Base-by-base conservation (phyloP, 2,113 vertebrate genomes). In the Laticauda laticaudata region DNA sequence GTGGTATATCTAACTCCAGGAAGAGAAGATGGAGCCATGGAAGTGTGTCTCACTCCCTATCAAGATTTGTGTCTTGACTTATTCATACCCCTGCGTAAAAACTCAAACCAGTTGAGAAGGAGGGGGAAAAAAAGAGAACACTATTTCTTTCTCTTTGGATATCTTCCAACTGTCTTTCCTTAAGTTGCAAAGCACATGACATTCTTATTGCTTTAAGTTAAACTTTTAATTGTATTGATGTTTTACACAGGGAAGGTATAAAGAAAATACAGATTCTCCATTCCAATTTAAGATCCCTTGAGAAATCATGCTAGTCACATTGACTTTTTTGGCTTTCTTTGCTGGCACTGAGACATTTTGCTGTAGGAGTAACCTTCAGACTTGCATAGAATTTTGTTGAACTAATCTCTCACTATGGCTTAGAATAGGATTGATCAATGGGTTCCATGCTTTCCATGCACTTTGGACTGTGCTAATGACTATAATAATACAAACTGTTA, bases 11-110 rank as follows among this genome's bases (percentile, higher is more conserved):
- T 34, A 75, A 34, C 15, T 75, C 69, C 69, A 75, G 69, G 69
- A 34, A 75, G 69, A 39, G 69, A 7, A 75, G n/a, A 18, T 75
- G 69, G 5, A 85, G 90, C 61, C 90, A 15, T 29, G 61, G 1
- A 92, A 93, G 85, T 89, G 57, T 34, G 88, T 95, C 95, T 69
- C 92, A 3, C 39, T 43, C 94, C 24, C 56, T 34, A n/a, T 85
- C 48, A 20, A 8, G 11, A 59, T 81, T 89, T 85, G 53, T 81
- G 34, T 9, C 48, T 51, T 51, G 48, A 51, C 48, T 51, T 51
- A 51, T 9, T 8, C 55, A 51, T 11, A 34, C 85, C 26, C 8
- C 54, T 9, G 43, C 34, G 20, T 54, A 69, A 29, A 59, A 24
- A 21, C 81, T 39, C 1, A 90, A 39, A 92, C 20, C 4, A 86